These are phyloP conservation scores for Euplagia quadripunctaria DNA, from an alignment of 2,888 invertebrate species.

Conservation along the genomic window DNA sequence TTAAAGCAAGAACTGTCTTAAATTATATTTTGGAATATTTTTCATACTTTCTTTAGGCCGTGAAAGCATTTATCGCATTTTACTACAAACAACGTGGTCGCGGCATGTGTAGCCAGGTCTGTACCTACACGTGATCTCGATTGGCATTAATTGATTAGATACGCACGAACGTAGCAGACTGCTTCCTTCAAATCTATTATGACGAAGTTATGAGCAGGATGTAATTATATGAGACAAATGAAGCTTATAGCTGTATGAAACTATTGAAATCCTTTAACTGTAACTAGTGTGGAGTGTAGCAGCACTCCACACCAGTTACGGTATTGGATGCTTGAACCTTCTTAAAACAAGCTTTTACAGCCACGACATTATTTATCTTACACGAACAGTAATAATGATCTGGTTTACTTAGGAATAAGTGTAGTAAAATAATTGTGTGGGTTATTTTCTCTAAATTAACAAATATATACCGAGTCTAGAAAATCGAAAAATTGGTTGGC, in stretches of 20 bases:
- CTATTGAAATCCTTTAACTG: too few species aligned
- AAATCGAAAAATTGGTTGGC: not conserved
- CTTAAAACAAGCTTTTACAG: too few species aligned
- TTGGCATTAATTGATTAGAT: conserved; percentile 78
- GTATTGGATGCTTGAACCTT: not conserved
- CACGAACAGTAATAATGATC: not conserved
- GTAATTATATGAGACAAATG: conserved; percentile 25
- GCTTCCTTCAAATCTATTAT: conserved; percentile 42
- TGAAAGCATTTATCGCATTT: conserved; percentile 2
- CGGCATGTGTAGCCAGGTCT: conserved; percentile 50
- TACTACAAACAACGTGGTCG: conserved; percentile 50
- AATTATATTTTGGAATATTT: not conserved
- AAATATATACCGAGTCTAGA: not conserved
- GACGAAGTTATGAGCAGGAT: conserved; percentile 28
- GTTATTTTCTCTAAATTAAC: not conserved
- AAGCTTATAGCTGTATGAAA: conserved; percentile 1
- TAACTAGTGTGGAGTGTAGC: too few species aligned
- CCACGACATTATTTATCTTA: not conserved
- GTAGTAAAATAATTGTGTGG: not conserved
- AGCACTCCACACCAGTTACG: too few species aligned
- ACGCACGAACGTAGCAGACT: conserved; percentile 62
- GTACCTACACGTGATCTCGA: conserved; percentile 63
- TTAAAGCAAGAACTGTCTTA: not conserved
- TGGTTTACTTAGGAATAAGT: not conserved
- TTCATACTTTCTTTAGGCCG: conserved; percentile 1